These are phyloP conservation scores for Aphelenchoides besseyi DNA, from an alignment of 1,140 invertebrate genomes.

Conservation along the genomic window DNA sequence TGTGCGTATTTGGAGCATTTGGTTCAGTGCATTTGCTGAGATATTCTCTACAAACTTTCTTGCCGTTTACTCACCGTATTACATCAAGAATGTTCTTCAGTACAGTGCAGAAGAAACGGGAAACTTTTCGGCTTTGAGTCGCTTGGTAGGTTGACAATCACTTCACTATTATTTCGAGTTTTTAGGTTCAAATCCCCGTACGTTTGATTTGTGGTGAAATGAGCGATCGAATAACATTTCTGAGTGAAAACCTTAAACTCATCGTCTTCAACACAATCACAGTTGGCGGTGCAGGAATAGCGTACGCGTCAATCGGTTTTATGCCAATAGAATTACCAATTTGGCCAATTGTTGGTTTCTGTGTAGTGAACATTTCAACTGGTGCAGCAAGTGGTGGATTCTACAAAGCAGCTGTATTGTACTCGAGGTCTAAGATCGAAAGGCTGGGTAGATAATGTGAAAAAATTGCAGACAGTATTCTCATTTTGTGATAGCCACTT, in stretches of 20 bases:
- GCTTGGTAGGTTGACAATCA: too few relatives aligned
- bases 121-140: neutral
- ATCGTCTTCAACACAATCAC: conserved; percentile 5
- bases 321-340: neutral
- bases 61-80: conserved; percentile 7
- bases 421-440: too few relatives aligned
- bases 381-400: neutral
- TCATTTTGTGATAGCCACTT: neutral
- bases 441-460: too few relatives aligned
- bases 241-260: neutral
- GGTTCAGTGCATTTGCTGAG: conserved; percentile 17
- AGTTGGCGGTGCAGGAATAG: neutral
- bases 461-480: too few relatives aligned
- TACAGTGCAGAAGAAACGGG: conserved; percentile 5
- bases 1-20: neutral
- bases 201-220: neutral
- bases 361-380: neutral
- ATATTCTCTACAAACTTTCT: conserved; percentile 20
- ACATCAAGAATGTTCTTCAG: conserved; percentile 7
- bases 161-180: too few relatives aligned
- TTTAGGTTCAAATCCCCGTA: conserved; percentile 2
- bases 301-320: neutral
- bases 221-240: neutral
- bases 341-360: neutral
- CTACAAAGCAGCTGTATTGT: conserved; percentile 7